These are phyloP conservation scores for Geothlypis trichas DNA, from an alignment of 2,113 vertebrate genomes.

Conservation along the genomic window DNA sequence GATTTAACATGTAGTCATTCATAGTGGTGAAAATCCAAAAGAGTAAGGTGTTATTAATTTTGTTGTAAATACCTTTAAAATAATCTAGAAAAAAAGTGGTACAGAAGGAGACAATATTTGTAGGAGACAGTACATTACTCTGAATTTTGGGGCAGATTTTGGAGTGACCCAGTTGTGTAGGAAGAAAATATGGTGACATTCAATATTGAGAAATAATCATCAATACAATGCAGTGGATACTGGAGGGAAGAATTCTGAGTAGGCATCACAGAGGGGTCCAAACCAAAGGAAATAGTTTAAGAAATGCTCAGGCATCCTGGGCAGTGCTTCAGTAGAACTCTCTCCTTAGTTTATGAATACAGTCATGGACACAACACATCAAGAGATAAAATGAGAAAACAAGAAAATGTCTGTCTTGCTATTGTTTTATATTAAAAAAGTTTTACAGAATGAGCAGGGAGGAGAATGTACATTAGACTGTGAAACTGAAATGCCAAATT, in stretches of 20 bases:
- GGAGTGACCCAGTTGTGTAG: background rate
- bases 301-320: background rate
- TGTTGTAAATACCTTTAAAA: background rate
- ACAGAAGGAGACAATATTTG: background rate
- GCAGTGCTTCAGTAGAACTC: background rate
- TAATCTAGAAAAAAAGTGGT: background rate
- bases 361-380: accelerated
- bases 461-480: background rate
- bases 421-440: background rate
- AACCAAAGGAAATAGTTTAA: background rate
- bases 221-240: background rate
- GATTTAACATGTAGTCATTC: accelerated
- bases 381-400: background rate
- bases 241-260: background rate
- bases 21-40: background rate
- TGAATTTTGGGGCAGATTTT: background rate
- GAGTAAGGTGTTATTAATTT: background rate
- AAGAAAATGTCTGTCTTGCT: background rate
- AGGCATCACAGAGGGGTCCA: background rate
- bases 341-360: background rate
- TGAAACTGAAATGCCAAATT: background rate
- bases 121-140: background rate
- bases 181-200: background rate
- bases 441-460: background rate
- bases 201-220: background rate